Base-by-base conservation (phyloP, 2,888 invertebrate species). In the Drosophila monieri region DNA sequence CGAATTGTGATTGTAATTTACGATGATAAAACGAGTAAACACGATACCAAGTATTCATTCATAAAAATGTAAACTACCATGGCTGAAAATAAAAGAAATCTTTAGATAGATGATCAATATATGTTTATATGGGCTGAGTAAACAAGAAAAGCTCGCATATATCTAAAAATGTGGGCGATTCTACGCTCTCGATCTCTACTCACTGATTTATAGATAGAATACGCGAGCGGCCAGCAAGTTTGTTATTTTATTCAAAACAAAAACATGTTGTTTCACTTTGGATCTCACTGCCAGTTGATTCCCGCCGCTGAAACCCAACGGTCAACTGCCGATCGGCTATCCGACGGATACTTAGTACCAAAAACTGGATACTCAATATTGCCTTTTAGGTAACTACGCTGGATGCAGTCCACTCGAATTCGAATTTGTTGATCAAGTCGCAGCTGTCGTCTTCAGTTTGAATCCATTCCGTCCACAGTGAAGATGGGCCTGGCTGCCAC, bases 401-500 rank as follows among this genome's bases (percentile, higher is more conserved):
- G 39, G 78, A 73, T 86, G 80, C 75, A 81, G 55, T 70, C 69
- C 73, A 78, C 57, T 74, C 73, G 48, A 62, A 48, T 56, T 35
- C 35, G n/a, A 61, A 57, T 53, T 64, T 35, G 75, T 67, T 59
- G 60, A 75, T 66, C 59, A 69, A 80, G 77, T 69, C 23, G 65
- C 49, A 64, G 44, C 53, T 53, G 44, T 57, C 61, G 23, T 55
- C 61, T 57, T 57, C 59, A 56, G 67, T 49, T 52, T 47, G 27
- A 61, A 12, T 61, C 32, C 6, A 35, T 35, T 18, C 27, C 44
- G 23, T 48, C 27, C 41, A 47, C 25, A 62, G 57, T 51, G 48
- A 80, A 61, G 32, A 90, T 90, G 90, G 86, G 86, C 32, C 74
- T 90, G 18, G 78, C 76, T 27, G 80, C 88, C 51, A 69, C 84